Percentiles rank a stretch among this genome's conserved stretches.
Conservation (phyloP, 2,888 invertebrate genomes). For the Atethmia centrago region DNA sequence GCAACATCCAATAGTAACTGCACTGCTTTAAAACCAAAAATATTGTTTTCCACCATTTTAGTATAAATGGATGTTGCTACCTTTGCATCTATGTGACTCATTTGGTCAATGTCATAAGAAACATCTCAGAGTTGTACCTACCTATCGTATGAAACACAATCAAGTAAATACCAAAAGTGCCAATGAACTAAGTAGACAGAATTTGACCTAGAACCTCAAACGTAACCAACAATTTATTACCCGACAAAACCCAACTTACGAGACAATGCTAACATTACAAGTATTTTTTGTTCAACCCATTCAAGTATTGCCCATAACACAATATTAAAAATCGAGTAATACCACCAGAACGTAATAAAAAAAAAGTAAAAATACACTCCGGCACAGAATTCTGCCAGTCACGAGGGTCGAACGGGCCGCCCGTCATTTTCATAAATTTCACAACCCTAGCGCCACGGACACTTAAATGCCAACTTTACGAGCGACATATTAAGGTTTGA, state of each 20-base stretch:
- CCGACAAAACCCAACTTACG: slow-evolving; percentile 38
- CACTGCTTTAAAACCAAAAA: no score
- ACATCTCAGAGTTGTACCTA: neutral
- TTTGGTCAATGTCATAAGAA: neutral
- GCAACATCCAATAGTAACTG: no score
- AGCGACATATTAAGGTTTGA: slow-evolving; percentile 76
- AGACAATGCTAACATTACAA: slow-evolving; percentile 59
- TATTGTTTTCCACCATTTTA: no score
- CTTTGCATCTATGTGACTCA: no score
- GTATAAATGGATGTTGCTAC: no score
- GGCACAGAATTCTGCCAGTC: slow-evolving; percentile 88
- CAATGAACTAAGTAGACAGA: slow-evolving; percentile 44
- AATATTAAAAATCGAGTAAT: slow-evolving; percentile 73
- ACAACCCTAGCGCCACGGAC: slow-evolving; percentile 77
- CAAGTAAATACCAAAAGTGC: slow-evolving; percentile 1
- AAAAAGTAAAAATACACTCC: slow-evolving; percentile 86
- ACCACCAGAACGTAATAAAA: slow-evolving; percentile 84
- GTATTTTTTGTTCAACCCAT: slow-evolving; percentile 59
- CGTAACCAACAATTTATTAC: slow-evolving; percentile 32
- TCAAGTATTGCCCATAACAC: slow-evolving; percentile 65
- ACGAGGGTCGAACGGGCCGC: slow-evolving; percentile 82
- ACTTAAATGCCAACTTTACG: slow-evolving; percentile 81
- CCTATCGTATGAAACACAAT: slow-evolving; percentile 1
- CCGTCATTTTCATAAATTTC: slow-evolving; percentile 87
- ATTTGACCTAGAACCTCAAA: slow-evolving; percentile 47